Conservation (phyloP, 2,797 vertebrate species). For the Chaetodon trifasciatus region DNA sequence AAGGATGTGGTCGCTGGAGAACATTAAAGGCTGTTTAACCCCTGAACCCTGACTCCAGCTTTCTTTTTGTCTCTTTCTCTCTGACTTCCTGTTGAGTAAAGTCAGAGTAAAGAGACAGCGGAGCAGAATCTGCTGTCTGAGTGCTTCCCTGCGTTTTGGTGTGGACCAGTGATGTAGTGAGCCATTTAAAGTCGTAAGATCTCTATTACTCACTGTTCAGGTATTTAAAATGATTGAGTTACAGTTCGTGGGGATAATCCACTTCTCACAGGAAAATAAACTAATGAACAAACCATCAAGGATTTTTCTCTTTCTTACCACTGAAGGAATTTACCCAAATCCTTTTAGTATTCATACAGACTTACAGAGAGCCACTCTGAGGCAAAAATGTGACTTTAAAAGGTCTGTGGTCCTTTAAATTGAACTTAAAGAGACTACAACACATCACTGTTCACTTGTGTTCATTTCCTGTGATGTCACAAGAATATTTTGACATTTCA, state of each 20-base stretch:
- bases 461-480: not conserved
- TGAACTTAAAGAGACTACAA: not conserved
- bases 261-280: not conserved
- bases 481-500: not conserved
- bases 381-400: not conserved
- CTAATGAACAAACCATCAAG: not conserved
- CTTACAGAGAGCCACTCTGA: not conserved
- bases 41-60: slow-evolving; percentile 38
- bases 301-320: not conserved
- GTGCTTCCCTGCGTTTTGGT: slow-evolving; percentile 12
- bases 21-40: slow-evolving; percentile 41
- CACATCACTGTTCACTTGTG: not conserved
- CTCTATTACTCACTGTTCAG: not conserved
- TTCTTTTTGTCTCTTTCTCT: slow-evolving; percentile 46
- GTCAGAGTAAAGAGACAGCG: slow-evolving; percentile 3
- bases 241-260: not conserved
- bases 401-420: not conserved
- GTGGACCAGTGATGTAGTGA: slow-evolving; percentile 1
- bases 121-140: slow-evolving; percentile 13
- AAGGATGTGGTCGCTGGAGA: slow-evolving; percentile 41
- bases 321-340: not conserved
- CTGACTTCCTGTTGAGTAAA: slow-evolving; percentile 55
- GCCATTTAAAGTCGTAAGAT: not conserved
- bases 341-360: not conserved
- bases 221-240: not conserved